These are phyloP conservation scores for Chromobotia macracanthus DNA, from an alignment of 2,797 vertebrate species.

Conservation along the genomic window DNA sequence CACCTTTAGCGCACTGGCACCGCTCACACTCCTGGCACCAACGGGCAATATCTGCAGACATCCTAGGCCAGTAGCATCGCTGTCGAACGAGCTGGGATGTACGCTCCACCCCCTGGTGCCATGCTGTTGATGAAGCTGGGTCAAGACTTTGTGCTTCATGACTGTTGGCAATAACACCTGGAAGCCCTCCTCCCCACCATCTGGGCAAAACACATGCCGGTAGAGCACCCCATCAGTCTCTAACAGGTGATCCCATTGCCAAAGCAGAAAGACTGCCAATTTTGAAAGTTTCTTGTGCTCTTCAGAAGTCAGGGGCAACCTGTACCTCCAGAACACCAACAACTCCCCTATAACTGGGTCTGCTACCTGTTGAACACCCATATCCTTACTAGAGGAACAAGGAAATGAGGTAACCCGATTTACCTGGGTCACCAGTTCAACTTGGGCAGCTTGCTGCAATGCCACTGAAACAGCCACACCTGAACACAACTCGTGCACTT, in stretches of 20 bases:
- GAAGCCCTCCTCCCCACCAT: not conserved
- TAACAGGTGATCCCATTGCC: not conserved
- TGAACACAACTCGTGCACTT: not conserved
- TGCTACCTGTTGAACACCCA: not conserved
- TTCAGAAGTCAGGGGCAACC: not conserved
- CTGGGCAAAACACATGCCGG: not conserved
- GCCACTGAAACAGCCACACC: not conserved
- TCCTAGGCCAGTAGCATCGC: not conserved
- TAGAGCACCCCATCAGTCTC: not conserved
- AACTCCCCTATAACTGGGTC: not conserved
- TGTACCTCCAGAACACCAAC: not conserved
- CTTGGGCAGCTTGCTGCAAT: too few species aligned
- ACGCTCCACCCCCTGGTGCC: not conserved
- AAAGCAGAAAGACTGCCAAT: not conserved
- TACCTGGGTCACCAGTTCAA: not conserved
- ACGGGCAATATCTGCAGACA: not conserved
- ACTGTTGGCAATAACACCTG: not conserved
- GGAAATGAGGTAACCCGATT: not conserved
- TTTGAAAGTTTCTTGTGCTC: not conserved
- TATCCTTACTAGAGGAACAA: not conserved
- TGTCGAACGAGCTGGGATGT: too few species aligned
- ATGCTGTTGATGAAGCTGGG: not conserved
- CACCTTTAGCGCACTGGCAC: not conserved
- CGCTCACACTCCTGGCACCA: slow-evolving; percentile 14
- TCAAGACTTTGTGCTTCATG: not conserved